These are phyloP conservation scores for Stomatorhinus ivindoensis DNA, from an alignment of 2,113 vertebrate species.

Conservation along the genomic window DNA sequence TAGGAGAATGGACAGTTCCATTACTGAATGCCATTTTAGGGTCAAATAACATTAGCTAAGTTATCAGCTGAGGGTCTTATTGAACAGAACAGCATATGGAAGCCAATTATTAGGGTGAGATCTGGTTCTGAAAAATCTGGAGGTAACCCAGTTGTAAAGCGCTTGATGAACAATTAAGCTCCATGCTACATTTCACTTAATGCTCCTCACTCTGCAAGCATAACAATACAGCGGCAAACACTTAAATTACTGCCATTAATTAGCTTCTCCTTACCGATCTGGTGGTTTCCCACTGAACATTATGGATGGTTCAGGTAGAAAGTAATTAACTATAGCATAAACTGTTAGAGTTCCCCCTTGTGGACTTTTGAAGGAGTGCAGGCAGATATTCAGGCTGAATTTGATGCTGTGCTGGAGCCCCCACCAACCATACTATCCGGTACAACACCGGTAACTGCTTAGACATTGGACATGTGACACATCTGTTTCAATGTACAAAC, in stretches of 20 bases:
- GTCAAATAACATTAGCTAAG: not conserved
- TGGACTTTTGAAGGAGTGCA: not conserved
- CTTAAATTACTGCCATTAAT: conserved; percentile 51
- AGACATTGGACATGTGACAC: not conserved
- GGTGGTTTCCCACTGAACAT: conserved; percentile 41
- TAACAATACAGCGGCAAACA: conserved; percentile 51
- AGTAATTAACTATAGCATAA: conserved; percentile 31
- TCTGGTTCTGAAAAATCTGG: conserved; percentile 32
- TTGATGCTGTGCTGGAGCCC: not conserved
- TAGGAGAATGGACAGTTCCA: not conserved
- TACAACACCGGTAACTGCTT: not conserved
- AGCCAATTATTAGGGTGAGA: conserved; percentile 12
- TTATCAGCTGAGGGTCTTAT: not conserved
- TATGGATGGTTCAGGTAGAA: conserved; percentile 35
- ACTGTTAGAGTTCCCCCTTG: not conserved
- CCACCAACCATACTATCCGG: not conserved
- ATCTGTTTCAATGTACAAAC: not conserved
- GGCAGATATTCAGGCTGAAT: not conserved
- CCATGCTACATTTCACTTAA: conserved; percentile 54
- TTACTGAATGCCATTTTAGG: not conserved
- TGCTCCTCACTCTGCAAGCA: conserved; percentile 47
- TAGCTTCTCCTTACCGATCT: conserved; percentile 55
- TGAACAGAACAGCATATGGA: not conserved
- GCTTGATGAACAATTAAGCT: conserved; percentile 60
- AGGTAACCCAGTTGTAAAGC: conserved; percentile 46